These are phyloP conservation scores for Stigmatopora argus DNA, from an alignment of 2,113 vertebrate genomes.

Conservation along the genomic window DNA sequence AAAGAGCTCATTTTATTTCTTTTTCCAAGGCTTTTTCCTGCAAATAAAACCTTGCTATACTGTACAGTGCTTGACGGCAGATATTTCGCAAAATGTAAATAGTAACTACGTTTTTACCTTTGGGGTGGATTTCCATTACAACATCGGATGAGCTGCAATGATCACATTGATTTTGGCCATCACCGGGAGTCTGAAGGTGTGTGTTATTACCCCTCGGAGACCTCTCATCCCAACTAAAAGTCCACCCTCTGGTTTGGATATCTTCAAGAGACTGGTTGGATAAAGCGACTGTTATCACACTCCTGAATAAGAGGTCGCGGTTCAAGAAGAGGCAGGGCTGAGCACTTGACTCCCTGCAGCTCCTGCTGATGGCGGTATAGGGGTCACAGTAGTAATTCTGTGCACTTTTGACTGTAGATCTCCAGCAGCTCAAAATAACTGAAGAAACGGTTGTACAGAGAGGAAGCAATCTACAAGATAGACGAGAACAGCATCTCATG, in stretches of 20 bases:
- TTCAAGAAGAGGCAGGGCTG: constrained; percentile 13
- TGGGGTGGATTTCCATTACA: constrained; percentile 46
- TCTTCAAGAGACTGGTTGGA: constrained; percentile 15
- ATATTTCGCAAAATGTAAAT: constrained; percentile 15
- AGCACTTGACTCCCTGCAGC: constrained; percentile 13
- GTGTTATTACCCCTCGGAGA: constrained; percentile 29
- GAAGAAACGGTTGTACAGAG: background rate
- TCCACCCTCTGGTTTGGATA: constrained; percentile 5
- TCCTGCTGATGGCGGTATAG: constrained; percentile 11
- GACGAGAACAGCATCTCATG: background rate
- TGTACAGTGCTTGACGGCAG: background rate
- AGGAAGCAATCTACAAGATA: background rate
- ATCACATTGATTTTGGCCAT: constrained; percentile 47
- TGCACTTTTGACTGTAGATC: constrained; percentile 25
- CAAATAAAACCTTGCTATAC: background rate
- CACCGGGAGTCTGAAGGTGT: constrained; percentile 23
- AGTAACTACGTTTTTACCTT: constrained; percentile 38
- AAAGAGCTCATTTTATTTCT: background rate
- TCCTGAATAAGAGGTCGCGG: constrained; percentile 19
- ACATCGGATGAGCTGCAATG: constrained; percentile 43
- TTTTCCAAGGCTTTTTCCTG: constrained; percentile 15
- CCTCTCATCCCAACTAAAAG: constrained; percentile 20
- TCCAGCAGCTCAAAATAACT: constrained; percentile 2
- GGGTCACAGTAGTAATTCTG: constrained; percentile 36
- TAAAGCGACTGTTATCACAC: constrained; percentile 9